Evolutionary conservation across 2,797 vertebrate genomes (phyloP), one percentile per base, ranked within the genome.

Genomic region (Echeneis naucrates): DNA sequence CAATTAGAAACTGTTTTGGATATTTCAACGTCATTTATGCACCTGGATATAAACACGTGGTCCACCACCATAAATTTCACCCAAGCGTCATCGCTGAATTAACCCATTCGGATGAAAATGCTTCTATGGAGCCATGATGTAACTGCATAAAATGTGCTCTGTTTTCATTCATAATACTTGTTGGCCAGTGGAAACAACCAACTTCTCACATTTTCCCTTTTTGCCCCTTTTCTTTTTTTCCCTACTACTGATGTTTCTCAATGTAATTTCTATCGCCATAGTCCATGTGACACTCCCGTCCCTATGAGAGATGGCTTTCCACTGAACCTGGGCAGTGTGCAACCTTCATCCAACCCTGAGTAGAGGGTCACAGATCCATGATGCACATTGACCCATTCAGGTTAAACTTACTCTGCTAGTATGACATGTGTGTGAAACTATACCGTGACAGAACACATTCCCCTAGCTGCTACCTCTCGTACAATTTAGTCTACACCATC

Each of bases 401-500:
- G 60, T 71, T 71, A 74, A 65, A 72, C 77, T 57, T 55, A 40
- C 69, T 68, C 62, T 3, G 48, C 73, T 45, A 50, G 16, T 53
- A 59, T 82, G 65, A 55, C 48, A 44, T 52, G 45, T 32, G 24
- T 52, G 55, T 85, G 55, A 79, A 79, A 68, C 78, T 47, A 33
- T 40, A 68, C 68, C 62, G 63, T 51, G 64, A 81, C 63, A 48
- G 60, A 77, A 61, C 53, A 68, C 72, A 75, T 84, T 81, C 64
- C 62, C 53, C 17, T 59, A 59, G 47, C 74, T 45, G n/a, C 23
- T 69, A 59, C 51, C 72, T 57, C 56, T 82, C 12, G 47, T 53
- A 61, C 52, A 72, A 68, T 78, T 68, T 56, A 64, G 73, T 71
- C 26, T 48, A 72, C 27, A 64, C 75, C 66, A 54, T 64, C 66